Evolutionary conservation across 2,797 vertebrate genomes (phyloP), one percentile per base, ranked within the genome.

Genomic region (Myripristis murdjan): DNA sequence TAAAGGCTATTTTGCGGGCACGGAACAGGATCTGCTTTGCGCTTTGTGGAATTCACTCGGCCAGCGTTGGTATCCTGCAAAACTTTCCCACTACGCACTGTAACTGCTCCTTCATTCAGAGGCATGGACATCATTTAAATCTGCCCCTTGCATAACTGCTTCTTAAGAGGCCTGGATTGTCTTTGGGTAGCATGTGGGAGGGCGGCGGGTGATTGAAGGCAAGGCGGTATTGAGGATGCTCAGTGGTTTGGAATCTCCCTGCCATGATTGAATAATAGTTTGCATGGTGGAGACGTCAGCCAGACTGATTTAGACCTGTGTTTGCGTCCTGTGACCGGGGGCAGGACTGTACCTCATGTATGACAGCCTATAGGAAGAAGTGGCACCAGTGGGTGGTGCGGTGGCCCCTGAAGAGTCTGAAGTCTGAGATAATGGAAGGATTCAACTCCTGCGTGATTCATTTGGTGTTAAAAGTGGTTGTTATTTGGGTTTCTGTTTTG

Each of bases 251-350:
- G 73, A 73, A 49, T 75, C 70, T 24, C 51, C 4, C 58, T 48
- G 62, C 37, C 49, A 59, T n/a, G 48, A 44, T 55, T 70, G 63
- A 77, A 43, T 52, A 75, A 82, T 49, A 4, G 62, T 67, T 59
- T 6, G 33, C 55, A 61, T n/a, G 51, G 56, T 46, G 61, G 49
- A 51, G 64, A 54, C 4, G 47, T 73, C 75, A 49, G 20, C 28
- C 15, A 0, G 22, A 62, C 67, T 86, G 84, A 89, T 90, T 88
- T 83, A 89, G 66, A 65, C 75, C 63, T 54, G 68, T 82, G 83
- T 86, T 83, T 86, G 65, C 58, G 61, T 52, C 47, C 51, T 5
- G 23, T 39, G 41, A 37, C 15, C 18, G 58, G 37, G 70, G 43
- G 44, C 46, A 35, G 18, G 26, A 33, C 12, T 8, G 39, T 16